Evolutionary conservation across 2,113 vertebrate species (phyloP), one percentile per base, ranked within the genome.

Genomic region (Elaphurus davidianus): DNA sequence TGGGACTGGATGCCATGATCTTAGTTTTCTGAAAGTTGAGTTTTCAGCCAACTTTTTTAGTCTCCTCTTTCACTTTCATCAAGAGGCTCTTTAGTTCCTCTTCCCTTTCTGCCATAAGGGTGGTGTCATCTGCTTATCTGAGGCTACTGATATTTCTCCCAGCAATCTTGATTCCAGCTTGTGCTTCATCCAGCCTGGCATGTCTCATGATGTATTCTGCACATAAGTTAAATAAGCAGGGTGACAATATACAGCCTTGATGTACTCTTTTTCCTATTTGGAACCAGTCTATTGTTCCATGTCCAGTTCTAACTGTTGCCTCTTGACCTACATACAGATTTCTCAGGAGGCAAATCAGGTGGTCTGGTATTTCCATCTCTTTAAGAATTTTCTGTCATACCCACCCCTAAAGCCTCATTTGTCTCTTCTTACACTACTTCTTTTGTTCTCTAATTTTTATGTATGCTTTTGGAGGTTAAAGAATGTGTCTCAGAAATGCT

Each of bases 391-490:
- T 23, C 67, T 76, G 21, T 76, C 36, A 96, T 76, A 33, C 33
- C 47, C 10, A 86, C 11, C 12, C 21, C 45, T 88, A 64, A 81
- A 90, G 14, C 17, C 7, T 94, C 64, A 47, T 94, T 23, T 86
- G 45, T 50, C 43, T 82, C 83, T 87, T 62, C 47, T 64, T 88
- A 64, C 5, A 90, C 21, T 12, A 86, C 33, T 95, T 64, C 12
- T 96, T 95, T 25, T 83, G 9, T 57, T 91, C 90, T 88, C 62
- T 94, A 89, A 86, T 76, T 89, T 91, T 85, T 85, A 74, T 43
- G 33, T n/a, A 76, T 15, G 19, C 3, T 74, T 91, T 76, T 94
- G 55, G 45, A 78, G 43, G 8, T 64, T 87, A 57, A 82, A 91
- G 47, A 91, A 76, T 57, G 33, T 91, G 36, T n/a, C 25, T 93